Evolutionary conservation across 2,888 invertebrate species (phyloP).

Genomic region (Mylabris sibirica): DNA sequence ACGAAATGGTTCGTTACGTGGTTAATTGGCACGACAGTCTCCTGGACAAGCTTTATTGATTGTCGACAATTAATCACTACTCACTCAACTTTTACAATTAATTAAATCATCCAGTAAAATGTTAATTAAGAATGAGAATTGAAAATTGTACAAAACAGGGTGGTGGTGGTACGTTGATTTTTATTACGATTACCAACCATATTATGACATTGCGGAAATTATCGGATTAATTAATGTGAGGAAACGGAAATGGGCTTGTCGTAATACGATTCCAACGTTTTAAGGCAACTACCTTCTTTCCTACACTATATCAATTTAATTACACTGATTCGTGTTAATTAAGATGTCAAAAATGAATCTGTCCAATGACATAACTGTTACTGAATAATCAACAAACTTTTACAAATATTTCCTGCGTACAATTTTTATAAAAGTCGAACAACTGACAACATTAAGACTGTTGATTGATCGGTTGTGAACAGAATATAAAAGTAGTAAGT

Average conservation of each 20-base stretch:
- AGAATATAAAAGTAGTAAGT: constrained; percentile 47
- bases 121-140: constrained; percentile 36
- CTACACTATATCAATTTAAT: constrained; percentile 22
- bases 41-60: constrained; percentile 16
- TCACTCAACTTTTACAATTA: not conserved
- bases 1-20: constrained; percentile 8
- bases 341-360: not conserved
- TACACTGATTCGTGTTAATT: constrained; percentile 4
- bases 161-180: constrained; percentile 32
- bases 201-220: constrained; percentile 50
- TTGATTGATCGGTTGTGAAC: constrained; percentile 51
- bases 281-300: not conserved
- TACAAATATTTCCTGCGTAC: too few relatives aligned
- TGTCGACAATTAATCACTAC: constrained; percentile 16
- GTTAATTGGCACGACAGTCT: constrained; percentile 6
- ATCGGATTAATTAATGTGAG: constrained; percentile 47
- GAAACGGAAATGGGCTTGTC: constrained; percentile 42
- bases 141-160: constrained; percentile 32
- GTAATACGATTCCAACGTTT: constrained; percentile 13
- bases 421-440: not conserved
- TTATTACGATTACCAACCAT: constrained; percentile 42
- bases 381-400: not conserved
- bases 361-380: not conserved
- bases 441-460: constrained; percentile 50
- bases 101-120: constrained; percentile 16